Conservation (phyloP, 2,888 invertebrate species). For the Drosophila anomalata region DNA sequence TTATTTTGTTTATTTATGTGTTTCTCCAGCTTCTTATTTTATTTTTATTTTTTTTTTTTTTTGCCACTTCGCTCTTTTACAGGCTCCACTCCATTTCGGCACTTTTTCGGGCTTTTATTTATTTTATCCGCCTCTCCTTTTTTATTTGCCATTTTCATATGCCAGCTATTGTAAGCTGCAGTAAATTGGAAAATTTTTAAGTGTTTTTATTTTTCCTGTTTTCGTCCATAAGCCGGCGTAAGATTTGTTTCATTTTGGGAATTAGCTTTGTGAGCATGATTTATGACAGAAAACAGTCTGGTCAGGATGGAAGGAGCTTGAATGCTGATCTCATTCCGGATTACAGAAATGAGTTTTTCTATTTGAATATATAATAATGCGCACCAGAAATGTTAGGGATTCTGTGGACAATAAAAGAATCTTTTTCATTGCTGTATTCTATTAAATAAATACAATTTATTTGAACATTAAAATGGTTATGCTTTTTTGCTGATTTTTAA, state of each 20-base stretch:
- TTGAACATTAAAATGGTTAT: too few species aligned
- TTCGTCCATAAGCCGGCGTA: slow-evolving; percentile 10
- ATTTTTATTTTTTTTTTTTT: slow-evolving; percentile 11
- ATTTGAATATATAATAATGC: slow-evolving; percentile 23
- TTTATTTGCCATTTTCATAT: slow-evolving; percentile 48
- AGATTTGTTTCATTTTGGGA: slow-evolving; percentile 47
- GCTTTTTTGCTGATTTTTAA: too few species aligned
- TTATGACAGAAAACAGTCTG: slow-evolving; percentile 42
- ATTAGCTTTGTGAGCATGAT: slow-evolving; percentile 48
- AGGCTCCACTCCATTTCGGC: slow-evolving; percentile 15
- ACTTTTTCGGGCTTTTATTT: slow-evolving; percentile 22
- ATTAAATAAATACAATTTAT: too few species aligned
- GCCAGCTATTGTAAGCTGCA: slow-evolving; percentile 54
- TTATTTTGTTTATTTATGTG: slow-evolving; percentile 51
- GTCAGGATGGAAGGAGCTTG: background rate
- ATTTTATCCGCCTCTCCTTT: slow-evolving; percentile 12
- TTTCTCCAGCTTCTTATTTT: slow-evolving; percentile 2
- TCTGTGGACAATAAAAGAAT: too few species aligned
- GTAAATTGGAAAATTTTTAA: slow-evolving; percentile 50
- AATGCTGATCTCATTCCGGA: slow-evolving; percentile 34
- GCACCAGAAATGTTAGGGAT: background rate
- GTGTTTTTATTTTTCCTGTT: slow-evolving; percentile 30
- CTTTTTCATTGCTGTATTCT: too few species aligned
- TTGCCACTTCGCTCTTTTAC: slow-evolving; percentile 26
- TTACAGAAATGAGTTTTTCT: slow-evolving; percentile 42